Conservation (phyloP, 2,113 vertebrate genomes). For the Quiscalus mexicanus region DNA sequence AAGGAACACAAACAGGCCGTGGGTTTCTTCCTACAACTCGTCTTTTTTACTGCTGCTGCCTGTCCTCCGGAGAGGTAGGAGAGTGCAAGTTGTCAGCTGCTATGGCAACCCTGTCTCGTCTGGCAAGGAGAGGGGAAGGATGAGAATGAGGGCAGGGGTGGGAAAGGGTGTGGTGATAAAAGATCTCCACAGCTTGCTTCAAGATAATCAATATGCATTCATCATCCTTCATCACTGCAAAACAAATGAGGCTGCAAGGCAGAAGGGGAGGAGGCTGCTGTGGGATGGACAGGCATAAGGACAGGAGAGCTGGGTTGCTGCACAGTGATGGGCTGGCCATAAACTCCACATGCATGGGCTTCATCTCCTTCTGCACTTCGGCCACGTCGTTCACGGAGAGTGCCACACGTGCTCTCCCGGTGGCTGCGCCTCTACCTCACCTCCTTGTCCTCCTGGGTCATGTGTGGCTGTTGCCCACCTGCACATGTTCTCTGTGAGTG, state of each 20-base stretch:
- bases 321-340: neutral
- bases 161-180: neutral
- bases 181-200: neutral
- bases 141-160: neutral
- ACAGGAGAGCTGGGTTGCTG: neutral
- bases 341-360: neutral
- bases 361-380: neutral
- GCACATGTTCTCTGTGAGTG: accelerated
- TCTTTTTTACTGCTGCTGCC: neutral
- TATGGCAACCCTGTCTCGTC: slow-evolving; percentile 45
- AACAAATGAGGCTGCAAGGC: neutral
- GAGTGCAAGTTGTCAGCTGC: slow-evolving; percentile 33
- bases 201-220: neutral
- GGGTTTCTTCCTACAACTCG: neutral
- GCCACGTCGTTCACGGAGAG: accelerated
- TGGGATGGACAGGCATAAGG: neutral
- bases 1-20: neutral
- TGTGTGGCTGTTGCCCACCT: neutral
- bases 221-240: neutral
- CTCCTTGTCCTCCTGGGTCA: neutral
- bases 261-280: neutral
- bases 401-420: neutral
- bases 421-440: accelerated
- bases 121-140: neutral
- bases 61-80: neutral